Base-by-base conservation (phyloP, 2,888 invertebrate genomes). In the Pyrrhosoma nymphula region DNA sequence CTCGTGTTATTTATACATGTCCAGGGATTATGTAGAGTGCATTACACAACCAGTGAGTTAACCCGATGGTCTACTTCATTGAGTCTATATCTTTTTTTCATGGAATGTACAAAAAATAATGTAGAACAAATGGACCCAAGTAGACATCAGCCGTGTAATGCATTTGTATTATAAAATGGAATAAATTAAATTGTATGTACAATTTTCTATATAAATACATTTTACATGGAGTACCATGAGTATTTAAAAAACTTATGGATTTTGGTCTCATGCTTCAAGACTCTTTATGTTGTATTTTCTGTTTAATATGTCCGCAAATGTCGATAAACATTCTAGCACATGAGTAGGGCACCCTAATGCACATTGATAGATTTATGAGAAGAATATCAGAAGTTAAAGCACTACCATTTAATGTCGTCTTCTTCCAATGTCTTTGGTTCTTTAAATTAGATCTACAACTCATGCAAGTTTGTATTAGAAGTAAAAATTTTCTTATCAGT, bases 41-140 rank as follows among this genome's bases (percentile, higher is more conserved):
- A 47, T 93, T 93, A 93, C 93, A 93, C 93, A 93, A 93, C 93
- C 55, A 69, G 93, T 69, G 93, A 93, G 75, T 93, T 60, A 47
- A 69, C 56, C 69, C 35, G 75, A 93, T 69, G 26, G 93, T 93
- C 93, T 93, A 20, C 91, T 93, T 82, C 35, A 18, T 82, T 0
- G 82, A 75, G 69, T 69, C 93, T 93, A 69, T n/a, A 69, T 93
- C n/a, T 91, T 60, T 91, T 39, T 93, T 91, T 91, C n/a, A n/a
- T 75, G 93, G 91, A 91, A 91, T 75, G 69, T 93, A 93, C 63
- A 93, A 93, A 75, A 93, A 93, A 93, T 93, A 93, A 93, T 69
- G 63, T 93, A 47, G 93, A 93, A 93, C 93, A 30, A 75, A 69
- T 93, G 93, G 93, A 93, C 93, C 93, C 93, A 93, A 93, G 69